phyloP scores from a whole-genome alignment of 2,797 vertebrate species.

The Betta splendens region DNA sequence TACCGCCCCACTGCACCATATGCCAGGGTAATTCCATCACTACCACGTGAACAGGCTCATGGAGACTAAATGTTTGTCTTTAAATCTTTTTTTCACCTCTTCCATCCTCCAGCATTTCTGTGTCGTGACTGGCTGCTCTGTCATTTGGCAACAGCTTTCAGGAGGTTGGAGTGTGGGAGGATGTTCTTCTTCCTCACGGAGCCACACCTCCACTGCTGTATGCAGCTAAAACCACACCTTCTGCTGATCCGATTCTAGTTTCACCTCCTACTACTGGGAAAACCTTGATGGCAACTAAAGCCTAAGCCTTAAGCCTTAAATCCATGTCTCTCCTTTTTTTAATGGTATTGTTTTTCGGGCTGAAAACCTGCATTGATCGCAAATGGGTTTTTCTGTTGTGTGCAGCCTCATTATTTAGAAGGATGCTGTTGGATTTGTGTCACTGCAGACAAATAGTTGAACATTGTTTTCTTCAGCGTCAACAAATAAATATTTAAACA shows the following conservation, averaged over 20 bases:
- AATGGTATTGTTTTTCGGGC: background rate
- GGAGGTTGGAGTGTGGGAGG: conserved; percentile 33
- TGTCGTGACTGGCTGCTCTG: too few species aligned
- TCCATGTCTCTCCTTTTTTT: background rate
- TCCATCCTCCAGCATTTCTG: conserved; percentile 21
- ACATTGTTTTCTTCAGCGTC: too few species aligned
- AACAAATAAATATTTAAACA: too few species aligned
- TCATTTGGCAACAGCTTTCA: conserved; percentile 60
- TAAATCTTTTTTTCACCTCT: conserved; percentile 13
- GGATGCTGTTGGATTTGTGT: too few species aligned
- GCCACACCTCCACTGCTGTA: conserved; percentile 53
- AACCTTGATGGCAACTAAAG: conserved; percentile 3
- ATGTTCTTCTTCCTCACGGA: conserved; percentile 38
- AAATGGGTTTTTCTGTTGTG: background rate
- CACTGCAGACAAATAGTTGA: too few species aligned
- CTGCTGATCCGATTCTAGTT: conserved; percentile 20
- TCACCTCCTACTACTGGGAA: background rate
- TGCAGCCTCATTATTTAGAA: background rate
- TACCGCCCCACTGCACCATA: conserved; percentile 52
- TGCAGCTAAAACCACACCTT: conserved; percentile 31
- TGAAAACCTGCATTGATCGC: background rate
- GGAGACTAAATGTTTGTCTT: conserved; percentile 29
- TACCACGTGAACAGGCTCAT: conserved; percentile 45
- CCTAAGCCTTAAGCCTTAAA: conserved; percentile 2
- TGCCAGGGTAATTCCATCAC: conserved; percentile 69